Percentiles rank a stretch among this genome's conserved stretches.
These are phyloP conservation scores for Caracal caracal DNA, from an alignment of 2,113 vertebrate species.

Conservation along the genomic window DNA sequence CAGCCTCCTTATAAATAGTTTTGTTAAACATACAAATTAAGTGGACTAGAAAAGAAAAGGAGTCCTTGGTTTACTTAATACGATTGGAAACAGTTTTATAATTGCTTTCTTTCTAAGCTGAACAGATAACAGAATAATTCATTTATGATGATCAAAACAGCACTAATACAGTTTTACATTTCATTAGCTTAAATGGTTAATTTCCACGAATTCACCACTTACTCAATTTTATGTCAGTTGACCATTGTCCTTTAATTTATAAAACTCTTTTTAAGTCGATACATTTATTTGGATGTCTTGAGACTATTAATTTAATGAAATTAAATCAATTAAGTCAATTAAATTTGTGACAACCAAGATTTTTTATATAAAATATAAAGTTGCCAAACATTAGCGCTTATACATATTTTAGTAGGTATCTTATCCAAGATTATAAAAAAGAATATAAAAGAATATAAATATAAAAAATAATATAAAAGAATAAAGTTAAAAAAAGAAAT, in stretches of 20 bases:
- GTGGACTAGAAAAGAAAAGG: slow-evolving; percentile 16
- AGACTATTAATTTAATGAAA: slow-evolving; percentile 38
- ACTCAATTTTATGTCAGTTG: slow-evolving; percentile 35
- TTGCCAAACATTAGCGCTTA: neutral
- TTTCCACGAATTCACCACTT: slow-evolving; percentile 7
- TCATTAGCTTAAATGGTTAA: neutral
- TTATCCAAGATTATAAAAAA: neutral
- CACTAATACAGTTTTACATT: neutral
- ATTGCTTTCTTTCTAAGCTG: slow-evolving; percentile 50
- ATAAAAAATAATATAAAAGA: neutral
- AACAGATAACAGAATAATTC: slow-evolving; percentile 26
- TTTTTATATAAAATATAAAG: neutral
- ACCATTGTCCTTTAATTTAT: slow-evolving; percentile 51
- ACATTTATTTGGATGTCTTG: neutral
- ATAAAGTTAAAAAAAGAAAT: neutral
- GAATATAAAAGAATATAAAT: neutral
- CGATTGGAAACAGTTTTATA: slow-evolving; percentile 27
- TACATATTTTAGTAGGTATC: neutral
- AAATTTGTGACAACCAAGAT: neutral
- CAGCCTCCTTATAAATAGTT: slow-evolving; percentile 75
- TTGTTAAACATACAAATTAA: slow-evolving; percentile 81
- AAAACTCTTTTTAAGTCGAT: slow-evolving; percentile 26
- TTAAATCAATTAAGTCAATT: slow-evolving; percentile 25
- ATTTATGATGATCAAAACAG: slow-evolving; percentile 33
- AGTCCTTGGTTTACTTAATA: slow-evolving; percentile 37